These are phyloP conservation scores for Amphiduros pacificus DNA, from an alignment of 2,888 invertebrate genomes.

Conservation along the genomic window DNA sequence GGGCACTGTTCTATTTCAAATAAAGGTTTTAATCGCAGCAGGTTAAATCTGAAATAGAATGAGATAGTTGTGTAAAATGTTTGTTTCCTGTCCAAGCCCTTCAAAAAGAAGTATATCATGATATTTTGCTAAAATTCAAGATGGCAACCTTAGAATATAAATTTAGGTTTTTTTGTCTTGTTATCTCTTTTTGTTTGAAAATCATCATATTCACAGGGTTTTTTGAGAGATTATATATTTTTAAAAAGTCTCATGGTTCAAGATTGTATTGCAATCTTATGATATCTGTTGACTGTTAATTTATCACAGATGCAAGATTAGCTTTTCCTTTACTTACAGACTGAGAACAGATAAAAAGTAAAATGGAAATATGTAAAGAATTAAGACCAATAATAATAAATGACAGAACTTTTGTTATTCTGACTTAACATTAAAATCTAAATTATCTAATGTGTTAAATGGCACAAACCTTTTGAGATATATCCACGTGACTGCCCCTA, in stretches of 20 bases:
- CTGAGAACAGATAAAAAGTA: neutral
- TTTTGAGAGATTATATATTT: neutral
- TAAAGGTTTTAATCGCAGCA: conserved; percentile 33
- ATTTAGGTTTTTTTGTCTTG: too few relatives aligned
- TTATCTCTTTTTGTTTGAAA: neutral
- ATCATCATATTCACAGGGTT: neutral
- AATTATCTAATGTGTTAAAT: neutral
- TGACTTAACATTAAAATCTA: too few relatives aligned
- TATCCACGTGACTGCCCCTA: conserved; percentile 53
- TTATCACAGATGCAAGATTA: neutral
- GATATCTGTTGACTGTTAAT: too few relatives aligned
- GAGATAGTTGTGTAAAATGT: too few relatives aligned
- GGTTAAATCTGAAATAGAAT: conserved; percentile 29
- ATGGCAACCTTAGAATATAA: too few relatives aligned
- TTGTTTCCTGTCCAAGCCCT: neutral
- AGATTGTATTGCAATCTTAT: too few relatives aligned
- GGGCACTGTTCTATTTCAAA: conserved; percentile 34
- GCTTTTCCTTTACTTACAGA: neutral
- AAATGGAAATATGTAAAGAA: neutral
- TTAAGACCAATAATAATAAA: too few relatives aligned
- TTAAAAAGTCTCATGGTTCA: too few relatives aligned
- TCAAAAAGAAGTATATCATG: neutral
- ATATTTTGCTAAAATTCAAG: too few relatives aligned
- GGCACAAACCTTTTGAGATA: conserved; percentile 49
- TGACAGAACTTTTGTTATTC: too few relatives aligned